Percentiles rank a stretch among this genome's conserved stretches.
phyloP scores from a whole-genome alignment of 2,888 invertebrate species.

The Timema podura region DNA sequence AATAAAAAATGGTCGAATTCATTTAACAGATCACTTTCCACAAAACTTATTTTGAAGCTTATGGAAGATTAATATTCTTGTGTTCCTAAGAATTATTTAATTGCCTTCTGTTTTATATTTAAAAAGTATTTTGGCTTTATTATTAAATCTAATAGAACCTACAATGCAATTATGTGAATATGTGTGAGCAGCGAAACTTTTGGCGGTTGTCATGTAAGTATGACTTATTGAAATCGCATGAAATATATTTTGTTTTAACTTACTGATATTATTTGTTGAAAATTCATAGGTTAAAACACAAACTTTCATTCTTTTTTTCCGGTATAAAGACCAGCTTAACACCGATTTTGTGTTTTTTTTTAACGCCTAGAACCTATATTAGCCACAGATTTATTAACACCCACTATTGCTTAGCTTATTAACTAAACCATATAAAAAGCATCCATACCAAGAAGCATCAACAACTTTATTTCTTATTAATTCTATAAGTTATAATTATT shows the following conservation, averaged over 20 bases:
- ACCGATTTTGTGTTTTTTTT: slow-evolving; percentile 23
- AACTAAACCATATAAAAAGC: neutral
- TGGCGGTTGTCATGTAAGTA: slow-evolving; percentile 20
- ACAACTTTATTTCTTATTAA: slow-evolving; percentile 15
- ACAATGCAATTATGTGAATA: neutral
- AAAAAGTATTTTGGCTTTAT: slow-evolving; percentile 19
- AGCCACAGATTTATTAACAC: slow-evolving; percentile 13
- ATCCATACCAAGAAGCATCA: slow-evolving; percentile 24
- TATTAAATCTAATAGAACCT: neutral
- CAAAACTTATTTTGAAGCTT: no score
- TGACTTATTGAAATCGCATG: slow-evolving; percentile 21
- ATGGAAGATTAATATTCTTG: no score
- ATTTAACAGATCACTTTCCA: no score
- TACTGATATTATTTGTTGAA: neutral
- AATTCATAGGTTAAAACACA: slow-evolving; percentile 19
- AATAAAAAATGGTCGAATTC: no score
- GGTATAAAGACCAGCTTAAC: slow-evolving; percentile 29
- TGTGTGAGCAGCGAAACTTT: slow-evolving; percentile 20
- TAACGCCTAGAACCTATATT: slow-evolving; percentile 22
- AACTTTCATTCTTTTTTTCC: slow-evolving; percentile 21
- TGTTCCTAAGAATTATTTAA: no score
- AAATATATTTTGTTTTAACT: slow-evolving; percentile 20
- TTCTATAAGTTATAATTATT: no score
- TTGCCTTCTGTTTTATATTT: no score
- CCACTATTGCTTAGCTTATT: neutral